Percentiles rank a stretch among this genome's conserved stretches.
These are phyloP conservation scores for Scaptomyza graminum DNA, from an alignment of 1,140 invertebrate genomes.

Conservation along the genomic window DNA sequence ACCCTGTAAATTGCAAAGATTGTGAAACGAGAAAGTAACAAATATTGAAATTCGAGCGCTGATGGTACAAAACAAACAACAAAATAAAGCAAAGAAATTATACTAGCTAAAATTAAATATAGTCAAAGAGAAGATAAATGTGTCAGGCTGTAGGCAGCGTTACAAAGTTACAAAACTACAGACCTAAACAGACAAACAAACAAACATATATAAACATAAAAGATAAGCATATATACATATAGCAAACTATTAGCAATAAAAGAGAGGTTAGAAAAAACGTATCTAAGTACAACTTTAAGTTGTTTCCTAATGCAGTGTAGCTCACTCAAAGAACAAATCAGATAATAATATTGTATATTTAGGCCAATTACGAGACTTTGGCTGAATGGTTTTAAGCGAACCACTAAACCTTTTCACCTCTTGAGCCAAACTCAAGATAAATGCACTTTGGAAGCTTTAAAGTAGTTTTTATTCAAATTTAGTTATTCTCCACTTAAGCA, in stretches of 20 bases:
- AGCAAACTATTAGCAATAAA: slow-evolving; percentile 62
- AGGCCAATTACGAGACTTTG: neutral
- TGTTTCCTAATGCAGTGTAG: slow-evolving; percentile 45
- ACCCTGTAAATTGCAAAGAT: slow-evolving; percentile 61
- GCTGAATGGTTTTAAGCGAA: too few species aligned
- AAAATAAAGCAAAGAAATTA: slow-evolving; percentile 26
- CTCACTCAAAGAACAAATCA: slow-evolving; percentile 21
- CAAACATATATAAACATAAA: slow-evolving; percentile 24
- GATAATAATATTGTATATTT: neutral
- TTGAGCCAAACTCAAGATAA: slow-evolving; percentile 2
- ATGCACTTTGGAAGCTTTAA: slow-evolving; percentile 1
- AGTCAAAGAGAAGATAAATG: slow-evolving; percentile 33
- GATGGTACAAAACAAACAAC: slow-evolving; percentile 75
- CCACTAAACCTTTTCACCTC: neutral
- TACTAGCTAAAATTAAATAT: slow-evolving; percentile 64
- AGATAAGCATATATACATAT: slow-evolving; percentile 13
- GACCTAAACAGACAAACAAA: slow-evolving; percentile 11
- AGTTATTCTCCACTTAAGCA: neutral
- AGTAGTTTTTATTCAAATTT: neutral
- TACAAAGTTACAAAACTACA: slow-evolving; percentile 3
- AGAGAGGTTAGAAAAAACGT: slow-evolving; percentile 18
- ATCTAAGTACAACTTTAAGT: slow-evolving; percentile 26
- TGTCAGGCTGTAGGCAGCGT: slow-evolving; percentile 31
- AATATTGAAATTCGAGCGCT: slow-evolving; percentile 80
- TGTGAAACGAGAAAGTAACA: slow-evolving; percentile 48